phyloP scores from a whole-genome alignment of 2,888 invertebrate species.

The Agrenia bidenticulata region DNA sequence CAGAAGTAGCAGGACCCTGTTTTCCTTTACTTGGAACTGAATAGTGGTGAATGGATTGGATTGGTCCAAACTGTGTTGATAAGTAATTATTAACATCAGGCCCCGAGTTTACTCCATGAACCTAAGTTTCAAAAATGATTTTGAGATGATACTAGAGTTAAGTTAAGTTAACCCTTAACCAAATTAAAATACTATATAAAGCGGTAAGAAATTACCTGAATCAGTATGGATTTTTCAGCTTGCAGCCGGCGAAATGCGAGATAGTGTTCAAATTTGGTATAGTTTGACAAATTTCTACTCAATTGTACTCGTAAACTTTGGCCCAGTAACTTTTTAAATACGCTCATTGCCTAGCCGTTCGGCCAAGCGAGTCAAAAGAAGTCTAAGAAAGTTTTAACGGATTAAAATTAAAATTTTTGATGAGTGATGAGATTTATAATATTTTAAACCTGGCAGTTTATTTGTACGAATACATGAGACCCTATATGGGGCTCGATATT shows the following conservation, averaged over 20 bases:
- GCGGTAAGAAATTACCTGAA: too few relatives aligned
- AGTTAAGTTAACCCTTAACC: too few relatives aligned
- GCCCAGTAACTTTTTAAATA: neutral
- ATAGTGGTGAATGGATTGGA: constrained; percentile 44
- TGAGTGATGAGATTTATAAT: too few relatives aligned
- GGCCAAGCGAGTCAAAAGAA: too few relatives aligned
- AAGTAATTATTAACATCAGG: constrained; percentile 40
- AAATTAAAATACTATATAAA: too few relatives aligned
- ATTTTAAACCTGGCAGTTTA: too few relatives aligned
- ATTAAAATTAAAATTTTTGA: too few relatives aligned
- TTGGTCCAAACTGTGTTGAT: constrained; percentile 40
- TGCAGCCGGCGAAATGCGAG: constrained; percentile 38
- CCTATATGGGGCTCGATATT: too few relatives aligned
- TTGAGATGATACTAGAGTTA: too few relatives aligned
- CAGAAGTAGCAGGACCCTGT: neutral
- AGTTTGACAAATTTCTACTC: neutral
- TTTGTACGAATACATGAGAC: too few relatives aligned
- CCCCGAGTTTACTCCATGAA: constrained; percentile 29
- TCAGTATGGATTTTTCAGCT: constrained; percentile 47
- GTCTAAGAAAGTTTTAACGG: too few relatives aligned
- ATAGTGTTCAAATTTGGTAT: constrained; percentile 43
- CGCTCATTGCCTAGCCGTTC: neutral
- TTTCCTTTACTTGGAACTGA: constrained; percentile 38
- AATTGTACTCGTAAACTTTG: neutral
- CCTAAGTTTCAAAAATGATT: too few relatives aligned